A percentile compares a stretch with the other conserved stretches of the same genome.
Conservation (phyloP, 30 jellyfish, hydroid and myxozoan species). For the Catostylus mosaicus region DNA sequence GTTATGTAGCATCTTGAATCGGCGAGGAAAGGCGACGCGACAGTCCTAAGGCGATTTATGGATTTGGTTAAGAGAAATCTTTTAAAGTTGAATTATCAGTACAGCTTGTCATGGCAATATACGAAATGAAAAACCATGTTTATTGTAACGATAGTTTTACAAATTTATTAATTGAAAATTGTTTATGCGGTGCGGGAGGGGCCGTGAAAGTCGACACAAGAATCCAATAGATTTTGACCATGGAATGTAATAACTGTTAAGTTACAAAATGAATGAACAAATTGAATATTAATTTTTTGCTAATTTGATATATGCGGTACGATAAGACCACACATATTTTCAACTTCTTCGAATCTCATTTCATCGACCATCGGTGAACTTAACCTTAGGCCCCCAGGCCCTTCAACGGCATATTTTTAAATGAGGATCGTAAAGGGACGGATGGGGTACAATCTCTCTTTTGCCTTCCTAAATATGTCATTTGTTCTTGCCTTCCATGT, state of each 20-base stretch:
- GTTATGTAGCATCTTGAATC: conserved; percentile 55
- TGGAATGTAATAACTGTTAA: background rate
- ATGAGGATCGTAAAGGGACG: too few relatives aligned
- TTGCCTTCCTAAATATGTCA: too few relatives aligned
- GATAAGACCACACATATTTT: too few relatives aligned
- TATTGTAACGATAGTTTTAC: background rate
- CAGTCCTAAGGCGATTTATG: conserved; percentile 62
- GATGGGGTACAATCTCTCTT: too few relatives aligned
- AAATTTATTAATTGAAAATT: background rate
- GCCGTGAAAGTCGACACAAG: background rate
- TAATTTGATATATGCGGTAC: too few relatives aligned
- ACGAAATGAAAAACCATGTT: background rate
- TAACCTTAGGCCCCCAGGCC: too few relatives aligned
- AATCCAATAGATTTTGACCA: background rate
- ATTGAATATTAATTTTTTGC: too few relatives aligned
- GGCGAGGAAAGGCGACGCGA: conserved; percentile 53
- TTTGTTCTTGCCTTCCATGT: too few relatives aligned
- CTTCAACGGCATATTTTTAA: too few relatives aligned
- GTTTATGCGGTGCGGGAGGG: conserved; percentile 1
- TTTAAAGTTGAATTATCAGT: conserved; percentile 15
- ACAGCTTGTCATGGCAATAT: conserved; percentile 38
- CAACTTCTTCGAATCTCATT: too few relatives aligned
- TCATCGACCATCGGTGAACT: too few relatives aligned
- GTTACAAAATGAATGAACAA: too few relatives aligned
- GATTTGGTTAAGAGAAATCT: conserved; percentile 46